phyloP scores from a whole-genome alignment of 2,113 vertebrate genomes.

The Dicrurus megarhynchus region DNA sequence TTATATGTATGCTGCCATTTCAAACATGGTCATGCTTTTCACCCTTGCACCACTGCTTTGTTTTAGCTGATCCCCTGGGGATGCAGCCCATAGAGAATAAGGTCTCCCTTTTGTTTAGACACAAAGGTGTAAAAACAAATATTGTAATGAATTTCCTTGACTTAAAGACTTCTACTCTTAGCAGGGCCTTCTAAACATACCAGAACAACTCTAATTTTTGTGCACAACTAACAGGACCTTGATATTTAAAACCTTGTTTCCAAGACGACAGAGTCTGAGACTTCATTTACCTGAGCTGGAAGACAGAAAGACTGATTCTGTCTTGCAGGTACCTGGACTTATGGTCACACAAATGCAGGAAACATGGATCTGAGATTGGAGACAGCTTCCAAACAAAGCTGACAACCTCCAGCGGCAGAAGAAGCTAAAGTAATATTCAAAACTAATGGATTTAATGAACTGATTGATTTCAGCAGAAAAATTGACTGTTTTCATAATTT shows the following conservation, averaged over 20 bases:
- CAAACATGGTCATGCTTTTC: not conserved
- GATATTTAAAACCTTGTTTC: conserved; percentile 34
- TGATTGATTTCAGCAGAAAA: not conserved
- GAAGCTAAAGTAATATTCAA: not conserved
- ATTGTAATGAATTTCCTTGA: not conserved
- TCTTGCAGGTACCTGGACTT: not conserved
- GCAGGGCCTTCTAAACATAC: not conserved
- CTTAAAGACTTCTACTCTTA: not conserved
- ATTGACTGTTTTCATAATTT: not conserved
- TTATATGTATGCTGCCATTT: not conserved
- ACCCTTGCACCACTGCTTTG: not conserved
- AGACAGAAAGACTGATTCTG: not conserved
- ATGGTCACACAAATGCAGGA: not conserved
- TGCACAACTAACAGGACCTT: not conserved
- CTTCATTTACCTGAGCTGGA: not conserved
- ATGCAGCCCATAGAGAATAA: not conserved
- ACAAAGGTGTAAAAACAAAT: not conserved
- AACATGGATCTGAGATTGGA: not conserved
- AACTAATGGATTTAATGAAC: not conserved
- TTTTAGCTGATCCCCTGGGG: not conserved
- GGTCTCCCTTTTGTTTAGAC: not conserved
- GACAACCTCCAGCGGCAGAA: not conserved
- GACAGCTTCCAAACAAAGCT: not conserved
- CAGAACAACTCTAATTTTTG: not conserved
- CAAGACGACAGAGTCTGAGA: not conserved